Percentiles rank a stretch among this genome's conserved stretches.
Conservation (phyloP, 2,888 invertebrate genomes). For the Dynastes maya region DNA sequence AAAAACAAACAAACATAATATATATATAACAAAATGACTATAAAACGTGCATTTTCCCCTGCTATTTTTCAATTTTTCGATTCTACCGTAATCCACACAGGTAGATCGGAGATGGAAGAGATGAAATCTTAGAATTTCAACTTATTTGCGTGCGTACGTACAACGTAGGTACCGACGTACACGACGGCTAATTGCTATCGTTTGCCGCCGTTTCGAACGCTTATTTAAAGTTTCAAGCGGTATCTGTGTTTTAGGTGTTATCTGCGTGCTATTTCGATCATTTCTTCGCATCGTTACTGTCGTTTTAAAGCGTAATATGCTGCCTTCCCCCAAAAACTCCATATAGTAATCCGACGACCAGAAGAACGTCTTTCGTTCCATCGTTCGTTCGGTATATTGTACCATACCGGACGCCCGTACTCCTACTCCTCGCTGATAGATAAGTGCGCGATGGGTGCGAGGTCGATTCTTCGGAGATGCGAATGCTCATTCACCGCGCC, state of each 20-base stretch:
- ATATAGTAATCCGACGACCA: background rate
- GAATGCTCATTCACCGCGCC: background rate
- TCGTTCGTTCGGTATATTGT: background rate
- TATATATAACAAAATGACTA: constrained; percentile 25
- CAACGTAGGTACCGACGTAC: too few relatives aligned
- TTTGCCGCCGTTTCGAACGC: too few relatives aligned
- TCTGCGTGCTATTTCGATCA: too few relatives aligned
- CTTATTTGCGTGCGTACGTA: too few relatives aligned
- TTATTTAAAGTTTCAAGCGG: too few relatives aligned
- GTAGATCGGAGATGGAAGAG: background rate
- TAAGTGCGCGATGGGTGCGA: background rate
- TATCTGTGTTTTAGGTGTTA: too few relatives aligned
- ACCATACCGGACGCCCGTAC: too few relatives aligned
- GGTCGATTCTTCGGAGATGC: too few relatives aligned
- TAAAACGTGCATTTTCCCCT: constrained; percentile 31
- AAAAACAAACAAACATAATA: background rate
- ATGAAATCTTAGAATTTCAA: too few relatives aligned
- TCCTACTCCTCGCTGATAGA: background rate
- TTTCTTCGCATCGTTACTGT: background rate
- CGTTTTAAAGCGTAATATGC: constrained; percentile 68
- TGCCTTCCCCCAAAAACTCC: constrained; percentile 67
- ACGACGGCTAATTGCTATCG: too few relatives aligned
- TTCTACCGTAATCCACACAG: background rate
- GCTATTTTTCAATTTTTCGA: constrained; percentile 12
- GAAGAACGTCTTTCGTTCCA: background rate